These are phyloP conservation scores for Aphidius gifuensis DNA, from an alignment of 1,140 invertebrate species.

Conservation along the genomic window DNA sequence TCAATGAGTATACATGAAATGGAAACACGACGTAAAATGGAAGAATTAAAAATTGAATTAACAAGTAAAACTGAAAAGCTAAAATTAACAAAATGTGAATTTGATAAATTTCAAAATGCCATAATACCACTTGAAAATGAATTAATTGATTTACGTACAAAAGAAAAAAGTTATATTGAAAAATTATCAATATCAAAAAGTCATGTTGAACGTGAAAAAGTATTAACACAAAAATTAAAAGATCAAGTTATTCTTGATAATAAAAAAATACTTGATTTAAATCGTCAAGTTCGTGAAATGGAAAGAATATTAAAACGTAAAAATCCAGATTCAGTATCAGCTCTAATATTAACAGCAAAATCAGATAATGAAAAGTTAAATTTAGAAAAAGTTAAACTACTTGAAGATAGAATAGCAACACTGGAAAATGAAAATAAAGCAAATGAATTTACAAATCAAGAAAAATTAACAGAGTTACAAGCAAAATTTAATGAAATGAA, in stretches of 20 bases:
- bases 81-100: constrained; percentile 39
- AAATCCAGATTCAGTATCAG: constrained; percentile 76
- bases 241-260: constrained; percentile 68
- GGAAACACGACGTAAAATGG: constrained; percentile 44
- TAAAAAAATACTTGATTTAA: constrained; percentile 68
- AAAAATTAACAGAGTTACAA: constrained; percentile 67
- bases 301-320: constrained; percentile 72
- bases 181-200: constrained; percentile 52
- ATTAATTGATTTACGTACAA: constrained; percentile 40
- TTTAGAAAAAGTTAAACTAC: constrained; percentile 54
- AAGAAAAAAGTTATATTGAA: constrained; percentile 44
- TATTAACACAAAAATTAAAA: constrained; percentile 61
- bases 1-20: constrained; percentile 44
- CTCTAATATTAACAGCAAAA: constrained; percentile 65
- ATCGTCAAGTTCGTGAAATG: constrained; percentile 78
- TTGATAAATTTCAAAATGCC: constrained; percentile 43
- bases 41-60: constrained; percentile 45
- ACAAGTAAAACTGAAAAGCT: constrained; percentile 49
- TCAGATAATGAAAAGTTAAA: constrained; percentile 56
- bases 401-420: constrained; percentile 68
- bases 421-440: constrained; percentile 66
- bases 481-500: constrained; percentile 73
- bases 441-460: constrained; percentile 67
- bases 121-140: constrained; percentile 49
- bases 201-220: constrained; percentile 56